Evolutionary conservation across 1,140 invertebrate species (phyloP), one percentile per base, ranked within the genome.

Genomic region (Drosophila biarmipes): DNA sequence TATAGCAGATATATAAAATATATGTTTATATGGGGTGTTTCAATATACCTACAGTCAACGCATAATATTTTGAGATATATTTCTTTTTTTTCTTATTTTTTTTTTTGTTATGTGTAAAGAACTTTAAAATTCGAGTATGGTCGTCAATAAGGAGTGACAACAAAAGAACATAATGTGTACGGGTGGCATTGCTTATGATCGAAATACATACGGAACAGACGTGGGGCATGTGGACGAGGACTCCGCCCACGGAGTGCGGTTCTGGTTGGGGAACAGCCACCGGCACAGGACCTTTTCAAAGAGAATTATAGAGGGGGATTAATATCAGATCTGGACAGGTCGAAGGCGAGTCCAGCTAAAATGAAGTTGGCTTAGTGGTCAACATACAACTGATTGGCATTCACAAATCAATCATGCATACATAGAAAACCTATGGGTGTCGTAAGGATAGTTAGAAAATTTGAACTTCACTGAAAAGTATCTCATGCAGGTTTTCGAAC

Each of bases 171-270:
- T 73, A 84, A 84, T 38, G 62, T 86, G 46, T 27, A 53, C 35
- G 38, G n/a, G 12, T 49, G 10, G n/a, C 17, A 49, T 59, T 38
- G 21, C 43, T 40, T 43, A 59, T 62, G 46, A 46, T 57, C 67
- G 42, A 61, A 85, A 92, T 92, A 93, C 93, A 92, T 93, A 93
- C 92, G 92, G 92, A 93, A 95, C 95, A 93, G 93, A 97, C 96
- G 94, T 97, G 96, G 73, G 96, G 97, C 97, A 97, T 97, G 89
- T 97, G 96, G 79, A 97, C 96, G 68, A 97, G 93, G 63, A 97
- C 96, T 56, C 96, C 96, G 69, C 96, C 96, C 49, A 97, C 95
- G 2, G 96, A 96, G 92, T 96, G 95, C 42, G 94, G 93, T 78
- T 97, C 96, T 17, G 95, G 94, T 63, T 94, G 91, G 40, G 91